phyloP scores from a whole-genome alignment of 2,888 invertebrate genomes.

The Synergus umbraculus region DNA sequence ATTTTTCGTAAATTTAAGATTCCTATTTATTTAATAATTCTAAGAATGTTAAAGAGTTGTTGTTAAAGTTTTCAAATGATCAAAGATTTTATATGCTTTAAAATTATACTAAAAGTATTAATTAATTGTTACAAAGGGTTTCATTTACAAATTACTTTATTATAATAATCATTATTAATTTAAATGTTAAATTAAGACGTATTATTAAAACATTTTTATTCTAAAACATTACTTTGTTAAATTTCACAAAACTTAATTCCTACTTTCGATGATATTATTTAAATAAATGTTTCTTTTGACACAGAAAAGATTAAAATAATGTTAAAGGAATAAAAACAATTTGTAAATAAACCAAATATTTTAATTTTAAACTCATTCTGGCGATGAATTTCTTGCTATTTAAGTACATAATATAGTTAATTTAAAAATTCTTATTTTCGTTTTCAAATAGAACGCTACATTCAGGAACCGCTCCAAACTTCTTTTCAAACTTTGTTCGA shows the following conservation, averaged over 20 bases:
- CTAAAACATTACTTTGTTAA: no score
- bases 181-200: neutral
- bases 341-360: neutral
- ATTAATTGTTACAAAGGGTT: neutral
- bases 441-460: conserved; percentile 32
- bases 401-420: neutral
- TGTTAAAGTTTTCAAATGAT: neutral
- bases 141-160: neutral
- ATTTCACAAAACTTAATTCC: no score
- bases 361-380: neutral
- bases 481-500: conserved; percentile 50
- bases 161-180: neutral
- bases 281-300: neutral
- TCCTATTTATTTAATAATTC: neutral
- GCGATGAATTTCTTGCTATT: neutral
- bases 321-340: no score
- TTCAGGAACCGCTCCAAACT: conserved; percentile 53
- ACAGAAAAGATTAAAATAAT: neutral
- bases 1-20: neutral
- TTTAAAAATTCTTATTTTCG: neutral
- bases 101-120: neutral
- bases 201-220: neutral
- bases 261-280: neutral
- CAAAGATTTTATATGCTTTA: neutral
- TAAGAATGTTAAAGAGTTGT: neutral